These are phyloP conservation scores for Sphinx pinastri DNA, from an alignment of 2,888 invertebrate genomes.

Conservation along the genomic window DNA sequence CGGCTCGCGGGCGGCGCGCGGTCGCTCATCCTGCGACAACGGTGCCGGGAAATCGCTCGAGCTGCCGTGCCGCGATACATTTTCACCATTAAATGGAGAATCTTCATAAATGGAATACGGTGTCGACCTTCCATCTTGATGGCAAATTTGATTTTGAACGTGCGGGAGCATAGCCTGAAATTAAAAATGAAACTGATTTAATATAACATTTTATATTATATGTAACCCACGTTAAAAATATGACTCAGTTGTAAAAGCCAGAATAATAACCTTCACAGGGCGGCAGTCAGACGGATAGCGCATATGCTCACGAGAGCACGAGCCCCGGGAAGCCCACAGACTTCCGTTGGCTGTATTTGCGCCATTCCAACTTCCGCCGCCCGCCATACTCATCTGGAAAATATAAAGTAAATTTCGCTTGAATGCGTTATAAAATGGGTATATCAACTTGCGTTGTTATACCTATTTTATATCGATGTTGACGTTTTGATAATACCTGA, in stretches of 20 bases:
- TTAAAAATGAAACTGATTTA: constrained; percentile 23
- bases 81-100: constrained; percentile 57
- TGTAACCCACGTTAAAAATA: too few species aligned
- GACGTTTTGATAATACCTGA: constrained; percentile 60
- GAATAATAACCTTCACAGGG: constrained; percentile 62
- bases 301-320: constrained; percentile 69
- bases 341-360: constrained; percentile 53
- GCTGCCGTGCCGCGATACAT: constrained; percentile 49
- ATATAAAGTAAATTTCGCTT: neutral
- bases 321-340: constrained; percentile 60
- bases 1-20: constrained; percentile 52
- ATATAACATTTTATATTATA: neutral
- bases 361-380: constrained; percentile 64
- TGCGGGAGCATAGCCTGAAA: constrained; percentile 66
- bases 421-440: too few species aligned
- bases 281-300: constrained; percentile 72
- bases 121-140: constrained; percentile 68
- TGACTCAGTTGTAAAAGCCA: neutral
- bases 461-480: neutral
- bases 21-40: constrained; percentile 45
- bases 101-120: constrained; percentile 71
- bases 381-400: constrained; percentile 29
- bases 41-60: constrained; percentile 54
- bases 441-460: too few species aligned
- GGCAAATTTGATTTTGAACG: constrained; percentile 59